Evolutionary conservation across 2,888 invertebrate genomes (phyloP).

Genomic region (Archips crataeganus): DNA sequence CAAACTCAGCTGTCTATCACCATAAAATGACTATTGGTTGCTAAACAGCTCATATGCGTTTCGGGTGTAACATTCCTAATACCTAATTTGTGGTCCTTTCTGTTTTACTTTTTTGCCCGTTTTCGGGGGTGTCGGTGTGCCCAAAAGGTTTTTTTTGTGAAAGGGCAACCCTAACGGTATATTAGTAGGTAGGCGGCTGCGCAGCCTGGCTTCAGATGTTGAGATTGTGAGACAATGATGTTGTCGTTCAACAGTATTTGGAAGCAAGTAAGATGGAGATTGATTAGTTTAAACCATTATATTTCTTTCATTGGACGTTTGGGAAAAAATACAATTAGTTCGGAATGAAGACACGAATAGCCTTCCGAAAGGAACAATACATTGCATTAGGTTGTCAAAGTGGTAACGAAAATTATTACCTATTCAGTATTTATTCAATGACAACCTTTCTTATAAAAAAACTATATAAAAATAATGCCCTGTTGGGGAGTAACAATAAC

Average conservation of each 20-base stretch:
- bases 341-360: too few relatives aligned
- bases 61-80: conserved; percentile 81
- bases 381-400: too few relatives aligned
- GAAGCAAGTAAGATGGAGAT: conserved; percentile 18
- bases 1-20: conserved; percentile 12
- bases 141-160: conserved; percentile 46
- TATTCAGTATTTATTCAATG: too few relatives aligned
- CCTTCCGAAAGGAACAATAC: background rate
- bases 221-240: conserved; percentile 43
- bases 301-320: too few relatives aligned
- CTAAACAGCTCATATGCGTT: conserved; percentile 48
- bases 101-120: conserved; percentile 78
- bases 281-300: too few relatives aligned
- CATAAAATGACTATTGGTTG: conserved; percentile 29
- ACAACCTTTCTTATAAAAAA: too few relatives aligned
- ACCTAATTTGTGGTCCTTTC: conserved; percentile 82
- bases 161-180: conserved; percentile 81
- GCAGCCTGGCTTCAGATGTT: conserved; percentile 50
- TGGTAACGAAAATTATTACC: too few relatives aligned
- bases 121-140: conserved; percentile 48
- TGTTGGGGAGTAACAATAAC: too few relatives aligned
- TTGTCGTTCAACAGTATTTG: conserved; percentile 38
- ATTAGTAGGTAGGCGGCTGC: conserved; percentile 50
- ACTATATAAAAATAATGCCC: too few relatives aligned
- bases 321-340: too few relatives aligned